Base-by-base conservation (phyloP, 2,113 vertebrate species). In the Saguinus imperator region DNA sequence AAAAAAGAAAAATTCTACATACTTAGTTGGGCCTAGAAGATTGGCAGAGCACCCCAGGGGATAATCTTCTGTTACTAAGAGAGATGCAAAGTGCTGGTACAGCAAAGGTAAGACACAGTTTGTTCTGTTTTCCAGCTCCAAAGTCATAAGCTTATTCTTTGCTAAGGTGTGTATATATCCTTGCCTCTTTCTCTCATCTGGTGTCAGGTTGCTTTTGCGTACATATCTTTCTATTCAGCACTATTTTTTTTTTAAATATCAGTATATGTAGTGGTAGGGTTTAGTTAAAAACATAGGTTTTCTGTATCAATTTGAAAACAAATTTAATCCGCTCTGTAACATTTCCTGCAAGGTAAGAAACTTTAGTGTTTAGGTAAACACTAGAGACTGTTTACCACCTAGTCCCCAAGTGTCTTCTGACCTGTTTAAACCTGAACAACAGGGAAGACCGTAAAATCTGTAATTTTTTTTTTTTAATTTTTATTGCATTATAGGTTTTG, bases 181-280 rank as follows among this genome's bases (percentile, higher is more conserved):
- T 80, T 68, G 32, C 77, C 12, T 76, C 73, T 73, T 21, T 97
- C 20, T 82, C 61, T 87, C 43, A 32, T 10, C 66, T 40, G 94
- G 45, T 21, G 80, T 84, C 94, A 86, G 12, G 21, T 55, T 70
- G 55, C 40, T 87, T 95, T 76, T 61, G 27, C 57, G 89, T 50
- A 85, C 40, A 75, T 0, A 29, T 35, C 29, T 79, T 97, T 57
- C 43, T 94, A 55, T 80, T 55, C 1, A 0, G 14, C 70, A 90
- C 5, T 79, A 9, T 21, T 97, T 98, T 95, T 68, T 77, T 75
- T 97, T 98, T 95, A 21, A 91, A 82, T 89, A 68, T 85, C 18
- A 68, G 29, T 50, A 11, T 93, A 84, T 14, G 11, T 77, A 77
- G 8, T 76, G 18, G 29, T 81, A 80, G n/a, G 16, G 64, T 85